These are phyloP conservation scores for Callipepla californica DNA, from an alignment of 2,113 vertebrate genomes.

Conservation along the genomic window DNA sequence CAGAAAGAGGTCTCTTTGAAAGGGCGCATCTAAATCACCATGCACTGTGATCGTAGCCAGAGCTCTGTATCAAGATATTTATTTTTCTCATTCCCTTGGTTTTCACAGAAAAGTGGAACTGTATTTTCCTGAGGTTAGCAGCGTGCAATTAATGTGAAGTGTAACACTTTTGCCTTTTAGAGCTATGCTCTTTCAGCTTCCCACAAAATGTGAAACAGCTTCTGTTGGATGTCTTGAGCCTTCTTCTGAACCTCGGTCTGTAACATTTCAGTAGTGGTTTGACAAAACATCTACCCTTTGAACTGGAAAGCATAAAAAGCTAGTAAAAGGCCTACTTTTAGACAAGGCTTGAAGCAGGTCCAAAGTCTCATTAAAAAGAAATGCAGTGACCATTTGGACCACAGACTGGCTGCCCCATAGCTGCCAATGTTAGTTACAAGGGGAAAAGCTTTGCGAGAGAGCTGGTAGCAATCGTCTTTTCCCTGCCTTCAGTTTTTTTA, in stretches of 20 bases:
- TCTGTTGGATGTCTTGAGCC: neutral
- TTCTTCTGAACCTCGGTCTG: neutral
- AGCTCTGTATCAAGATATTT: neutral
- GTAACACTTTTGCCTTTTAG: neutral
- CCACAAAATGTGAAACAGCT: neutral
- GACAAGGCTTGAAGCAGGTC: slow-evolving; percentile 22
- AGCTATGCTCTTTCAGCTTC: neutral
- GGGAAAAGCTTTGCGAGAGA: neutral
- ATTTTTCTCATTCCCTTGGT: neutral
- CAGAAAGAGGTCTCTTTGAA: neutral
- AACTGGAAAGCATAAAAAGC: slow-evolving; percentile 41
- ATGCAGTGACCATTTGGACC: neutral
- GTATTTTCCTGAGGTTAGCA: neutral
- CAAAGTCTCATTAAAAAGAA: slow-evolving; percentile 43
- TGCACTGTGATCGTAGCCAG: neutral
- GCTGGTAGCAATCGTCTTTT: neutral
- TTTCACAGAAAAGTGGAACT: neutral
- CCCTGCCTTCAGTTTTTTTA: neutral
- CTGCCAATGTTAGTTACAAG: neutral
- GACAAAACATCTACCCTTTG: slow-evolving; percentile 34
- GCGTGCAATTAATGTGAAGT: neutral
- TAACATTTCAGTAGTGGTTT: slow-evolving; percentile 23
- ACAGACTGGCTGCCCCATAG: neutral
- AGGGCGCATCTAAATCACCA: neutral
- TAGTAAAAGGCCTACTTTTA: slow-evolving; percentile 51